Evolutionary conservation across 2,113 vertebrate species (phyloP).

Genomic region (Serinus canaria): DNA sequence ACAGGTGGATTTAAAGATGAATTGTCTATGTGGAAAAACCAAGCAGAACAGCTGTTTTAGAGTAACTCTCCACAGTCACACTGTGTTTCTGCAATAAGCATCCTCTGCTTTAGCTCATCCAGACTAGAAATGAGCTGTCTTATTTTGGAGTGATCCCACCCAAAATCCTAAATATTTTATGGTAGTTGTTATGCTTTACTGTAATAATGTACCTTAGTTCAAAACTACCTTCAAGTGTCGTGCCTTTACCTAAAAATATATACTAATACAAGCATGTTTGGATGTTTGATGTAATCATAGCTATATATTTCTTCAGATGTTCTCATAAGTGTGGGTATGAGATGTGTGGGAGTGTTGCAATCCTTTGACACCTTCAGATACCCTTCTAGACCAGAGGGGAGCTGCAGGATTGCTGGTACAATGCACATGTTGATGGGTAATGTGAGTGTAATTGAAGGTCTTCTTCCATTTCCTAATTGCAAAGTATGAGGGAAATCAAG

Average conservation of each 20-base stretch:
- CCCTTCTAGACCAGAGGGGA: not conserved
- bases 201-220: not conserved
- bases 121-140: not conserved
- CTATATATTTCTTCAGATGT: not conserved
- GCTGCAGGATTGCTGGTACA: not conserved
- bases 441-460: not conserved
- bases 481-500: not conserved
- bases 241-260: not conserved
- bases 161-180: not conserved
- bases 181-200: not conserved
- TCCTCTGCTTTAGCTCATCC: not conserved
- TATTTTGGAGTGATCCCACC: not conserved
- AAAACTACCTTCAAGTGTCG: not conserved
- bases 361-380: not conserved
- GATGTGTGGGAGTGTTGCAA: not conserved
- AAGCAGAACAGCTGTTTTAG: not conserved
- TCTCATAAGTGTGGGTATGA: not conserved
- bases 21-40: not conserved
- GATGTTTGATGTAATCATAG: not conserved
- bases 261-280: not conserved
- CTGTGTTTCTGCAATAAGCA: not conserved
- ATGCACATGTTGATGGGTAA: not conserved
- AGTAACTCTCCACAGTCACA: not conserved
- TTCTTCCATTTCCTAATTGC: not conserved
- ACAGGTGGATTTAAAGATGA: not conserved